These are phyloP conservation scores for Patiria pectinifera DNA, from an alignment of 53 echinoderm and acorn worm genomes.

Conservation along the genomic window DNA sequence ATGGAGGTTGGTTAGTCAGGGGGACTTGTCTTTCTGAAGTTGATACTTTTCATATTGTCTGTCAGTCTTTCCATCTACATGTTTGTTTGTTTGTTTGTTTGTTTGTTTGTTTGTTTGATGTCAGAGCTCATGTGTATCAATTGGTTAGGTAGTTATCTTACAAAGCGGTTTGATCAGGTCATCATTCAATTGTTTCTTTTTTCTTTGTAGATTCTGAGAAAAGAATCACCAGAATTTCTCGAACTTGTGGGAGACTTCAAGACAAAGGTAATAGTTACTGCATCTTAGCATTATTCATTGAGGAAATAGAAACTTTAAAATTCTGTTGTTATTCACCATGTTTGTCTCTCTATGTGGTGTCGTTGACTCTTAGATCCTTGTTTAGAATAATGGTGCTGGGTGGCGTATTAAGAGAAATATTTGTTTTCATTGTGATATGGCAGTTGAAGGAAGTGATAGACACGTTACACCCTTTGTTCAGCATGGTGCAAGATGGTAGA, in stretches of 20 bases:
- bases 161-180: background rate
- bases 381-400: too few species aligned
- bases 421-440: background rate
- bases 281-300: too few species aligned
- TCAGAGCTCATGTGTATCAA: too few species aligned
- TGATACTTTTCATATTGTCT: too few species aligned
- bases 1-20: slow-evolving; percentile 69
- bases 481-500: slow-evolving; percentile 72
- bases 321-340: too few species aligned
- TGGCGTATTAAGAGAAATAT: too few species aligned
- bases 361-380: too few species aligned
- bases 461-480: slow-evolving; percentile 76
- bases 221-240: slow-evolving; percentile 93
- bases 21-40: background rate
- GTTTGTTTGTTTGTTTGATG: background rate
- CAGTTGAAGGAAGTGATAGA: slow-evolving; percentile 85
- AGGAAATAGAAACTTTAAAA: too few species aligned
- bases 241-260: slow-evolving; percentile 90
- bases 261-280: slow-evolving; percentile 68
- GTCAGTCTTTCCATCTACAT: background rate
- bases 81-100: too few species aligned
- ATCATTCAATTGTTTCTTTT: background rate
- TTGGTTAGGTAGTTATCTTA: too few species aligned
- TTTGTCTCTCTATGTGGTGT: too few species aligned
- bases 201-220: slow-evolving; percentile 79